Evolutionary conservation across 2,888 invertebrate genomes (phyloP), one percentile per base, ranked within the genome.

Genomic region (Rhamphomyia laevipes): DNA sequence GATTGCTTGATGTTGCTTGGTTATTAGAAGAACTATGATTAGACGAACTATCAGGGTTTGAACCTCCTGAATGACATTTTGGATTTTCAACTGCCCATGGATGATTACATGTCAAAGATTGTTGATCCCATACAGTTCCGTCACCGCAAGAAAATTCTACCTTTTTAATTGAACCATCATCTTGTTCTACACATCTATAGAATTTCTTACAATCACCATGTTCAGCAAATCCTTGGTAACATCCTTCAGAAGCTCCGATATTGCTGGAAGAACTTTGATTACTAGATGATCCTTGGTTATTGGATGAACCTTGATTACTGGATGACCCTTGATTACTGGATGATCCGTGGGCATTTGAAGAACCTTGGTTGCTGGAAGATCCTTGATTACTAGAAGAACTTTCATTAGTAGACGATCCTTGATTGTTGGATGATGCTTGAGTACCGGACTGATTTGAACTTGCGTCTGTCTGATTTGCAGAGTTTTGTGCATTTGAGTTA

Each of bases 131-230:
- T n/a, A 77, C 75, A 6, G 80, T 80, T 7, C 82, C 82, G 45
- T 80, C 77, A 1, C 76, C 80, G 59, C 84, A 84, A 45, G 67
- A 70, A 55, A 79, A 84, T 16, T 78, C 74, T 57, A 78, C 76
- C 63, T 73, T 77, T 27, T 73, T 74, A 48, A 70, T 78, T 23
- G 75, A 73, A 15, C 77, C 77, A 52, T 75, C 75, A 37, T 76
- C 79, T 57, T 78, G 75, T 51, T 77, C 73, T 1, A 81, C 81
- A 61, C 84, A 84, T 37, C 82, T 75, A 58, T 82, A 81, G 63
- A 83, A 84, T 59, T 80, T 80, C 21, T 73, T 73, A 58, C 84
- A 84, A 48, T 78, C 70, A 3, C 4, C 35, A 27, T 27, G 23
- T 27, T 27, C 23, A 2, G 41, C 17, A 7, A 46, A 38, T 5